These are phyloP conservation scores for Philereme vetulata DNA, from an alignment of 2,888 invertebrate genomes.

Conservation along the genomic window DNA sequence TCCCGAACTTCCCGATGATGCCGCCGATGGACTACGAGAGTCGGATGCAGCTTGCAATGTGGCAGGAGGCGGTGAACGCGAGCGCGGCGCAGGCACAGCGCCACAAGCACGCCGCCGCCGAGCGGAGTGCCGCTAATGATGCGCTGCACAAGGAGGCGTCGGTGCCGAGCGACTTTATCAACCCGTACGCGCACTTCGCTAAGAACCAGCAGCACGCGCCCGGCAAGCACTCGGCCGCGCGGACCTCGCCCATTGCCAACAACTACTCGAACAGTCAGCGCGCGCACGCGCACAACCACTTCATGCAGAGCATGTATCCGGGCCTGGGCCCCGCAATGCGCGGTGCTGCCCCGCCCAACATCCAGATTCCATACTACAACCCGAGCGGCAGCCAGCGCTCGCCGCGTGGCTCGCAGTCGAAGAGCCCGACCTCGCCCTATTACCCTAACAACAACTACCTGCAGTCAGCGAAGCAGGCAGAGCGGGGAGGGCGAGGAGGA, in stretches of 20 bases:
- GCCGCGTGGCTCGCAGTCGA: conserved; percentile 63
- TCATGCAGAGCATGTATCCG: conserved; percentile 71
- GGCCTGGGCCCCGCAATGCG: conserved; percentile 66
- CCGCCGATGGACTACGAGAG: conserved; percentile 80
- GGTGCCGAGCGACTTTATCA: conserved; percentile 70
- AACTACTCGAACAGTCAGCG: conserved; percentile 69
- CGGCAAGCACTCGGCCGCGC: conserved; percentile 65
- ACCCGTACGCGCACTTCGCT: conserved; percentile 73
- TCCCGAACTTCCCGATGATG: conserved; percentile 73
- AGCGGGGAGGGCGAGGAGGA: conserved; percentile 58
- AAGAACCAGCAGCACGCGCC: conserved; percentile 68
- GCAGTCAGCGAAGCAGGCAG: conserved; percentile 67
- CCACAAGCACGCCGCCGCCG: conserved; percentile 15
- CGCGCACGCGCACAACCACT: conserved; percentile 60
- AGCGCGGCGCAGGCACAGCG: conserved; percentile 49
- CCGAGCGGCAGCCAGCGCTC: conserved; percentile 69
- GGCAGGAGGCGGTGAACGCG: conserved; percentile 87
- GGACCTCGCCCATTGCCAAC: conserved; percentile 59
- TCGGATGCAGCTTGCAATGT: conserved; percentile 85
- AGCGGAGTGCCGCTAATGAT: conserved; percentile 43
- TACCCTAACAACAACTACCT: conserved; percentile 76
- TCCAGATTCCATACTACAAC: conserved; percentile 75
- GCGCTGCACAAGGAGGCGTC: conserved; percentile 65
- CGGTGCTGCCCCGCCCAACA: conserved; percentile 65
- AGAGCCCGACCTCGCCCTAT: conserved; percentile 75